Base-by-base conservation (phyloP, 2,113 vertebrate species). In the Epinephelus lanceolatus region DNA sequence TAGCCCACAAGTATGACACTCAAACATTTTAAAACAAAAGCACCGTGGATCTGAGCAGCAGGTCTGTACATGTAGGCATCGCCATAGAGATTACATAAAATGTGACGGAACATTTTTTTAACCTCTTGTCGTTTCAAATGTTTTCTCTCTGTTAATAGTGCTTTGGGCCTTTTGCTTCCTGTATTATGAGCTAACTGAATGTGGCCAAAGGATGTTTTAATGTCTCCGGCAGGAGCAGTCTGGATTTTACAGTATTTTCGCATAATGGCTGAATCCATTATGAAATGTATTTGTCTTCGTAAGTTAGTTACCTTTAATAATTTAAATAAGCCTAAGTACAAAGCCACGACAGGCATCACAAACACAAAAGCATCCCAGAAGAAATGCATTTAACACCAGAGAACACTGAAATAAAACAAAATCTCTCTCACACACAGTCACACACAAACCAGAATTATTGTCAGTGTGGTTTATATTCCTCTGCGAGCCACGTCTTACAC, bases 291-390 rank as follows among this genome's bases (percentile, higher is more conserved):
- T 70, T 45, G 19, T 76, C 11, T 74, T 45, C 40, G 37, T 59
- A 71, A 53, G 53, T 40, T 42, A 57, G 70, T 45, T 57, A 18
- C 15, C 62, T 30, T 83, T 72, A 73, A 80, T 80, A 76, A 80
- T 80, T 70, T 10, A 76, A 52, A 74, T 23, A 4, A 67, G 25
- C 14, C 14, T 40, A 68, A 86, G 40, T 53, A 45, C 49, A 73
- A 57, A 80, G 59, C 66, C 59, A 45, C 14, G 6, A 63, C 56
- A 47, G 18, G 45, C 52, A n/a, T 74, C n/a, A 6, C 19, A 80
- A 42, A 61, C 62, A 70, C 11, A 25, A n/a, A 60, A 33, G 18
- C 30, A 30, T 6, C 47, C 19, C 59, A 72, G 53, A 60, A 67
- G 49, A 23, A 56, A 37, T 56, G 37, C 8, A 62, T 33, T 25